Base-by-base conservation (phyloP, 2,797 vertebrate genomes). In the Alfaro cultratus region DNA sequence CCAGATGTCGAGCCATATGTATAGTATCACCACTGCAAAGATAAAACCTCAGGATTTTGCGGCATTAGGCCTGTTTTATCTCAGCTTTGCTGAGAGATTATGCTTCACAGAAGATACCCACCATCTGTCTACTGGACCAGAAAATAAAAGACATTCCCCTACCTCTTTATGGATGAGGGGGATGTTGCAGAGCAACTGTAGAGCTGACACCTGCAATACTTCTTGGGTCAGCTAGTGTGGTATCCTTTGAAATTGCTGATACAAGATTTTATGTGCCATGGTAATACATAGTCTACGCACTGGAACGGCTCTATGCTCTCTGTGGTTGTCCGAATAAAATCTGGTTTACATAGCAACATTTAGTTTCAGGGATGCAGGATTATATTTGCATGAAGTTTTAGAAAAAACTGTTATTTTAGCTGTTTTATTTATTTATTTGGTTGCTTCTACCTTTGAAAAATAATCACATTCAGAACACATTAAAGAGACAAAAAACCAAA, bases 31-130 rank as follows among this genome's bases (percentile, higher is more conserved):
- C 83, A 85, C 89, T 91, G 93, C 94, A 94, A 93, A 93, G 95
- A 95, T 95, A 94, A 96, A 96, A 95, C 95, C 96, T 90, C 86
- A 79, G 95, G 95, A 95, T 95, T 95, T 93, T 80, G 89, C 90
- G 86, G 95, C 92, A 95, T 94, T 97, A 97, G 97, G 96, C 91
- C 94, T 93, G 90, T 96, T 95, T 97, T 96, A 97, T 96, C 95
- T 96, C 95, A 95, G 97, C 96, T 97, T 97, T 96, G 91, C 94
- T 87, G 91, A 87, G 91, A 95, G 96, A 97, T 97, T 97, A 97
- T 94, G 92, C 90, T 92, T 86, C 92, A 95, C 93, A 96, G 94
- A 95, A 93, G 95, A 95, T 96, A 95, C 90, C 93, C 93, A 85
- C 96, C 97, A 97, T 97, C 96, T 96, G 94, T 95, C 95, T 94